Conservation (phyloP, 2,888 invertebrate genomes). For the Erynnis tages region DNA sequence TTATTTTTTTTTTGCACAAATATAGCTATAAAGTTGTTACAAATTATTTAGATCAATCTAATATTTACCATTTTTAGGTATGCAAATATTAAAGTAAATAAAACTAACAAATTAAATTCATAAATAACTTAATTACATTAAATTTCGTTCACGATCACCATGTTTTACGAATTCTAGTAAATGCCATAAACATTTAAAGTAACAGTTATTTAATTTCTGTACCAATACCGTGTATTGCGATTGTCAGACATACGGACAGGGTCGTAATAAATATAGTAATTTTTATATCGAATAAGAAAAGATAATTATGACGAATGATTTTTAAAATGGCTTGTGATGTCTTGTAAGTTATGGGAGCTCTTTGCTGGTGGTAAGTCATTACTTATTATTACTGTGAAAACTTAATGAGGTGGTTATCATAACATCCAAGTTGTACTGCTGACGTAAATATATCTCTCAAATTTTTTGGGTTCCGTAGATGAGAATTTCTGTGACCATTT, state of each 20-base stretch:
- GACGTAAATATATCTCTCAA: no score
- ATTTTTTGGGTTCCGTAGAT: no score
- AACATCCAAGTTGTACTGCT: no score
- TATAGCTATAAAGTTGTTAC: no score
- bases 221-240: not conserved
- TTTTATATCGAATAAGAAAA: constrained; percentile 15
- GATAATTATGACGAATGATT: constrained; percentile 23
- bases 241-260: not conserved
- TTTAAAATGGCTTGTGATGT: not conserved
- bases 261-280: constrained; percentile 18
- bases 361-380: constrained; percentile 1
- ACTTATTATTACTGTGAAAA: constrained; percentile 14
- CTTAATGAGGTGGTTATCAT: constrained; percentile 7
- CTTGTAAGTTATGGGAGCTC: not conserved
- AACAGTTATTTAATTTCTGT: not conserved
- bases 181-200: not conserved
- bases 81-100: no score
- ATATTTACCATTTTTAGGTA: no score
- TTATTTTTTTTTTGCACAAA: no score
- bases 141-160: no score
- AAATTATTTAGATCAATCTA: no score
- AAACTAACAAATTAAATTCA: no score
- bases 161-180: not conserved
- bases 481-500: no score
- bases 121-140: no score